Base-by-base conservation (phyloP, 2,888 invertebrate species). In the Acronicta psi region DNA sequence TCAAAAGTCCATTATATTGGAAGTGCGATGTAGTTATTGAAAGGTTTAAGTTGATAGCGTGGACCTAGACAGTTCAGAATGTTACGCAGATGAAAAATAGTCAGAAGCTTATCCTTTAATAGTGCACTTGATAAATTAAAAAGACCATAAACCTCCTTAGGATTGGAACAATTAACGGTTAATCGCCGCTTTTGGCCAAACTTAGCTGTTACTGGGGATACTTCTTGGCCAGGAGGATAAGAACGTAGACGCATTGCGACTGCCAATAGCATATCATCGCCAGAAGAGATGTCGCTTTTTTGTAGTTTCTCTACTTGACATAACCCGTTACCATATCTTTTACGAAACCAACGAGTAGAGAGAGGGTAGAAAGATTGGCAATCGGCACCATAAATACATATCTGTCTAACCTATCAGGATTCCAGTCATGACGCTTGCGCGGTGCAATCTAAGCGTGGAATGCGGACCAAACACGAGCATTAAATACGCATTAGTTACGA, bases 401-500 rank as follows among this genome's bases (percentile, higher is more conserved):
- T 18, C 8, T 42, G 25, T n/a, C 38, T 25, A 36, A 51, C 23
- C 42, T 42, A 41, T 29, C 16, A 59, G 40, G 47, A 59, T 45
- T 20, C 11, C 31, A 40, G 59, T 38, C 36, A 51, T 64, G 65
- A 46, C 40, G 50, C 53, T 67, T 40, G 50, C 42, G 38, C 41
- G 58, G 29, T 38, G 50, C 59, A 65, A 68, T 60, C 47, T 50
- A 18, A 46, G 18, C 9, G 20, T 42, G 59, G 73, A 64, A 75
- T 69, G 66, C 62, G 56, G 59, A 56, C 57, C 56, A 54, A 75
- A 73, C 69, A 59, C 50, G 50, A 56, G 66, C 73, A 80, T 80
- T 75, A 78, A 80, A 77, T 66, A 68, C 66, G 59, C 71, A 73
- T 80, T 77, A 77, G 79, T 75, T 80, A 69, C 80, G 57, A 61